phyloP scores from a whole-genome alignment of 2,113 vertebrate genomes.

The Sterrhoptilus dennistouni region DNA sequence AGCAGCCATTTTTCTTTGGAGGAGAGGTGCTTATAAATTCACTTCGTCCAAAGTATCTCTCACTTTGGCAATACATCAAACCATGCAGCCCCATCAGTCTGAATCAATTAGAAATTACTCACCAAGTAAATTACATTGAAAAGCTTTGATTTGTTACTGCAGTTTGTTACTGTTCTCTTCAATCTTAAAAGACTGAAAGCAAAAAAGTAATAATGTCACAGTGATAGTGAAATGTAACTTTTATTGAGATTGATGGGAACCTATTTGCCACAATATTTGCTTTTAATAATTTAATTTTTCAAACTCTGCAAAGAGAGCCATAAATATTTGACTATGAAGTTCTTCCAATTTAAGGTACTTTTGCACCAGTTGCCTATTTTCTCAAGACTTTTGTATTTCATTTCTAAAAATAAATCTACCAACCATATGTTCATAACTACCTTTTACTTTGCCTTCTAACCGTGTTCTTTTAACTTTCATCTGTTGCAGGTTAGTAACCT shows the following conservation, averaged over 20 bases:
- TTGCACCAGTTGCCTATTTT: slow-evolving; percentile 44
- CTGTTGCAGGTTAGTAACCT: neutral
- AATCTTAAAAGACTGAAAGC: slow-evolving; percentile 73
- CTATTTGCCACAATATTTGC: slow-evolving; percentile 83
- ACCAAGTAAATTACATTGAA: slow-evolving; percentile 77
- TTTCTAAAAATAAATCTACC: slow-evolving; percentile 34
- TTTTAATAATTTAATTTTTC: slow-evolving; percentile 86
- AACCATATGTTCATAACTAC: neutral
- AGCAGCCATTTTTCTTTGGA: slow-evolving; percentile 78
- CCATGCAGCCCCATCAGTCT: slow-evolving; percentile 72
- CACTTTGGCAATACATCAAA: slow-evolving; percentile 76
- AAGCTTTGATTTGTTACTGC: slow-evolving; percentile 75
- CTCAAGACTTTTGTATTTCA: neutral
- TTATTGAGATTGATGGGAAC: slow-evolving; percentile 80
- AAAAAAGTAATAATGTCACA: slow-evolving; percentile 75
- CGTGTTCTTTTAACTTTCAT: slow-evolving; percentile 27
- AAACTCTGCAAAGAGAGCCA: slow-evolving; percentile 66
- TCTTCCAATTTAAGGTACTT: slow-evolving; percentile 59
- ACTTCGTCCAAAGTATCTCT: slow-evolving; percentile 70
- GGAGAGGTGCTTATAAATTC: slow-evolving; percentile 77
- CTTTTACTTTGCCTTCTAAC: slow-evolving; percentile 42
- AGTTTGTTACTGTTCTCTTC: slow-evolving; percentile 70
- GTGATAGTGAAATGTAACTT: slow-evolving; percentile 75
- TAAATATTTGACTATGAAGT: slow-evolving; percentile 79
- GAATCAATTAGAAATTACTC: slow-evolving; percentile 87